Percentiles rank a stretch among this genome's conserved stretches.
phyloP scores from a whole-genome alignment of 2,113 vertebrate species.

The Chroicocephalus ridibundus region DNA sequence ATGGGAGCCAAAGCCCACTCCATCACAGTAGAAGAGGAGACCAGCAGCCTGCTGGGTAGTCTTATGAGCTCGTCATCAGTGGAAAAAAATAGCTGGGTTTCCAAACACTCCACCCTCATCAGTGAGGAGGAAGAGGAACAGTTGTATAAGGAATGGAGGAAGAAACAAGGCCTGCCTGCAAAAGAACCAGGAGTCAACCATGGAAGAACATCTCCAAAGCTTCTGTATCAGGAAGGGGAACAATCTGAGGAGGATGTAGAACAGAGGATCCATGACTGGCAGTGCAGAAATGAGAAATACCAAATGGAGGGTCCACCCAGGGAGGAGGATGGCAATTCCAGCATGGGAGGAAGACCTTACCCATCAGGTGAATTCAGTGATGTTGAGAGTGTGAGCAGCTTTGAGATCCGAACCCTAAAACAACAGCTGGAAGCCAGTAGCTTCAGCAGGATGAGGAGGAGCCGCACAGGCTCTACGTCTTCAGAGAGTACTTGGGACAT shows the following conservation, averaged over 20 bases:
- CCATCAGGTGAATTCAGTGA: constrained; percentile 61
- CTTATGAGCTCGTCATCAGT: constrained; percentile 74
- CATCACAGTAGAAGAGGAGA: constrained; percentile 84
- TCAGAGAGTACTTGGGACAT: constrained; percentile 84
- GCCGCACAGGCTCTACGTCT: constrained; percentile 72
- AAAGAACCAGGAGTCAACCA: background rate
- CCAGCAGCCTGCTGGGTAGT: constrained; percentile 82
- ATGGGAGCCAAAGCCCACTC: constrained; percentile 73
- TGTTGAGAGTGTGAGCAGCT: constrained; percentile 85
- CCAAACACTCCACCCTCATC: constrained; percentile 68
- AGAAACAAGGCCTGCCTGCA: constrained; percentile 46
- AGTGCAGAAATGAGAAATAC: constrained; percentile 87
- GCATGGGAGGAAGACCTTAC: background rate
- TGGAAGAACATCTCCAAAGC: background rate
- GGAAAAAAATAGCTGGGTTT: constrained; percentile 66
- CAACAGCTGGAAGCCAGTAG: constrained; percentile 71
- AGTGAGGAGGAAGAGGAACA: constrained; percentile 71
- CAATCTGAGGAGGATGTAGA: constrained; percentile 74
- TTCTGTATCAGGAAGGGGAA: background rate
- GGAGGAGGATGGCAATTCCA: constrained; percentile 66
- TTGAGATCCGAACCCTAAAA: constrained; percentile 78
- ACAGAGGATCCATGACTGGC: constrained; percentile 86
- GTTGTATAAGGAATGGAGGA: constrained; percentile 47
- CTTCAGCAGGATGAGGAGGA: constrained; percentile 26
- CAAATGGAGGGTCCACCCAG: constrained; percentile 73